These are phyloP conservation scores for Nothoprocta perdicaria DNA, from an alignment of 2,113 vertebrate species.

Conservation along the genomic window DNA sequence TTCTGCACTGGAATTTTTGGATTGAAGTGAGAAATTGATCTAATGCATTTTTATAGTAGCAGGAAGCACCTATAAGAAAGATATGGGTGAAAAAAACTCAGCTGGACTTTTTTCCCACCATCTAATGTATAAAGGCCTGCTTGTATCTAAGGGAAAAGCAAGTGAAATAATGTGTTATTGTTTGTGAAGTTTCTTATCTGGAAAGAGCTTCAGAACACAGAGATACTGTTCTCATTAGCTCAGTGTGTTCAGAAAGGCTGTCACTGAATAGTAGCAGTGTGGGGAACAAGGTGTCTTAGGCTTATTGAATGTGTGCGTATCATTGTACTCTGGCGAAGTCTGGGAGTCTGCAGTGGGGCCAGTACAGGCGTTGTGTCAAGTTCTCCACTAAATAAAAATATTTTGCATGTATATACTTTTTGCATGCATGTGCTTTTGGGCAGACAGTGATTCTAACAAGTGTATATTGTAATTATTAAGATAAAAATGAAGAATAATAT, in stretches of 20 bases:
- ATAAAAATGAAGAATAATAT: background rate
- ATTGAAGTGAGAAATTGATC: background rate
- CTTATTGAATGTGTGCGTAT: fast-evolving
- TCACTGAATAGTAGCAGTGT: fast-evolving
- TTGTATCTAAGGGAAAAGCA: background rate
- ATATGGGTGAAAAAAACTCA: background rate
- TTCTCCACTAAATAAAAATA: background rate
- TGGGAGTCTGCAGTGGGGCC: fast-evolving
- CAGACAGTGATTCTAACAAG: background rate
- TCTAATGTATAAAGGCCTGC: background rate
- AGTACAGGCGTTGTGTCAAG: background rate
- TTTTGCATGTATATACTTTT: background rate
- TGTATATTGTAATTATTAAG: background rate
- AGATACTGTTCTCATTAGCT: background rate
- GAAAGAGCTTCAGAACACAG: background rate
- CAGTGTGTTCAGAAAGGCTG: background rate
- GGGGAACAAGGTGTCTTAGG: background rate
- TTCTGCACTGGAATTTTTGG: background rate
- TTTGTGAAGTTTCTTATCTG: background rate
- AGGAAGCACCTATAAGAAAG: background rate
- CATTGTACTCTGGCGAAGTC: background rate
- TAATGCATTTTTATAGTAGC: background rate
- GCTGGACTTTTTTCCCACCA: background rate
- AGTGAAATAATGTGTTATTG: background rate
- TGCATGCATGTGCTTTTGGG: background rate